Conservation (phyloP, 2,113 vertebrate genomes). For the Aspidoscelis tigris region DNA sequence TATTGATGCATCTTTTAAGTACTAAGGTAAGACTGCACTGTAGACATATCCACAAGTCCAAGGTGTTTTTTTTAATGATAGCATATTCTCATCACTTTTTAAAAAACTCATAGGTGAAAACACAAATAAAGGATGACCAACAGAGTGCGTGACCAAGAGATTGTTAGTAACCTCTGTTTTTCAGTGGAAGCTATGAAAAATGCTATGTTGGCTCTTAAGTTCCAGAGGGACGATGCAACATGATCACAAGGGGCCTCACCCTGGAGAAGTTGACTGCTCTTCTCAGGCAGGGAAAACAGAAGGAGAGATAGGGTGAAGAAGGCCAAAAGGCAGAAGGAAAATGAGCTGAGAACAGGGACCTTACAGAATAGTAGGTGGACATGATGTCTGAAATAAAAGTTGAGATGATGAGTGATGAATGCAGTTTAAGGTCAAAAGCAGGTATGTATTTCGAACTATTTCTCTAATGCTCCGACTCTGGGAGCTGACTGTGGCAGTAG, state of each 20-base stretch:
- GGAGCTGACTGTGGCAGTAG: neutral
- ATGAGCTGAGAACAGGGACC: neutral
- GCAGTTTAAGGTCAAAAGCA: neutral
- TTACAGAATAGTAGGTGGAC: neutral
- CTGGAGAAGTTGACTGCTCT: neutral
- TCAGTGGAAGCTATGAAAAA: neutral
- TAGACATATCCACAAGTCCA: no score
- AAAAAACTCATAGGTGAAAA: no score
- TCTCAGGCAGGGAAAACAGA: no score
- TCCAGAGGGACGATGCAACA: neutral
- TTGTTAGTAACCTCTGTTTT: no score
- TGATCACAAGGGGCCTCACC: neutral
- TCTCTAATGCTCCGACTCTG: neutral
- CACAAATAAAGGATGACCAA: no score
- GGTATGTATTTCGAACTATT: neutral
- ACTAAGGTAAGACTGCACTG: no score
- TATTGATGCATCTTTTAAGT: neutral
- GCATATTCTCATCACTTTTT: no score
- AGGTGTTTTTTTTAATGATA: no score
- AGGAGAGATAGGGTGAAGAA: neutral
- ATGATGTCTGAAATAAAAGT: neutral
- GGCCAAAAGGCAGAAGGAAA: neutral
- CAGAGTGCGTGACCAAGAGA: no score
- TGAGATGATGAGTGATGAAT: neutral
- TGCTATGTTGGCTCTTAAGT: neutral